A percentile compares a stretch with the other conserved stretches of the same genome.
These are phyloP conservation scores for Phaethornis superciliosus DNA, from an alignment of 2,113 vertebrate genomes.

Conservation along the genomic window DNA sequence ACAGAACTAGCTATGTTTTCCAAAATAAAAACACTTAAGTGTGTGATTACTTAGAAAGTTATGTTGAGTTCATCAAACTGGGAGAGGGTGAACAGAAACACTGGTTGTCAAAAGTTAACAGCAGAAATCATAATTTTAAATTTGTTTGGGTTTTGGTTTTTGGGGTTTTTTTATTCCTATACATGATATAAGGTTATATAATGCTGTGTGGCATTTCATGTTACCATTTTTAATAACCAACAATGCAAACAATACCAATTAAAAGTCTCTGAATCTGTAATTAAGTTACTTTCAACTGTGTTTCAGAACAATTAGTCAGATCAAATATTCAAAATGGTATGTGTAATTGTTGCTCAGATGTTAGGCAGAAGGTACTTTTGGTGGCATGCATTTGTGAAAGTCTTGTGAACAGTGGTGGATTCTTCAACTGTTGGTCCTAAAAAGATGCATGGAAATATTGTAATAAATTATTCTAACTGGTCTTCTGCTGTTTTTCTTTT, in stretches of 20 bases:
- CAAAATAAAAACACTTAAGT: neutral
- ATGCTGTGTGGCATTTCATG: neutral
- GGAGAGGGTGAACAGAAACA: neutral
- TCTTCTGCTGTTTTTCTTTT: neutral
- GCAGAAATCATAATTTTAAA: neutral
- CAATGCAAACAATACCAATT: neutral
- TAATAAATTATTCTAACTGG: neutral
- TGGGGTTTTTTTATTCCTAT: neutral
- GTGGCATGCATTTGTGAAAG: neutral
- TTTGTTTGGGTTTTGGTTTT: neutral
- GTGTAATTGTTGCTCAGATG: neutral
- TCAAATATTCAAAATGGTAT: neutral
- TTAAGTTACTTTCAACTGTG: neutral
- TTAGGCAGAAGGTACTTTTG: neutral
- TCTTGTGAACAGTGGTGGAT: neutral
- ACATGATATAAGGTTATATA: accelerated
- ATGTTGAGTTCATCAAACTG: neutral
- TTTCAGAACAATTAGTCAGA: neutral
- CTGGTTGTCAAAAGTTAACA: neutral
- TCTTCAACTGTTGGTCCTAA: neutral
- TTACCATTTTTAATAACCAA: neutral
- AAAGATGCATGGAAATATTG: neutral
- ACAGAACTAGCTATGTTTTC: neutral
- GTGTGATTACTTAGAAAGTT: neutral
- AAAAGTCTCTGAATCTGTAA: neutral